Evolutionary conservation across 2,113 vertebrate genomes (phyloP).

Genomic region (Gavialis gangeticus): DNA sequence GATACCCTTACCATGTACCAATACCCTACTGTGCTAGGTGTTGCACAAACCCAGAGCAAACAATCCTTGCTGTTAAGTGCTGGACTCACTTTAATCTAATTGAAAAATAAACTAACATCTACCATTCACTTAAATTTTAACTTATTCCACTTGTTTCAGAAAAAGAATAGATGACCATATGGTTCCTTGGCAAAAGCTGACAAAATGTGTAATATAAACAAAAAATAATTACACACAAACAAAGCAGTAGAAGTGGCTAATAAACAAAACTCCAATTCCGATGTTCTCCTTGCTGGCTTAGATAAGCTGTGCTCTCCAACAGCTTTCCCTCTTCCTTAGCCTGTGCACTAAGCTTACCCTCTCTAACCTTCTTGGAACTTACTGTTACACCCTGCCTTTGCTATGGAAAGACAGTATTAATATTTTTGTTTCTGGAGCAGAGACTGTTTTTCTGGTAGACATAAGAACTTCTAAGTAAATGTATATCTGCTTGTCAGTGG

Average conservation of each 20-base stretch:
- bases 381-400: background rate
- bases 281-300: background rate
- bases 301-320: background rate
- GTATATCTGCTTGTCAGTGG: background rate
- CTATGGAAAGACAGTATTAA: background rate
- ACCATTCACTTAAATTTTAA: background rate
- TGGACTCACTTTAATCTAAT: background rate
- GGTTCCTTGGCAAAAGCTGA: background rate
- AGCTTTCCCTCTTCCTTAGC: background rate
- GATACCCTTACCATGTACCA: background rate
- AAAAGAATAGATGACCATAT: background rate
- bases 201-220: background rate
- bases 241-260: accelerated
- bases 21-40: slow-evolving; percentile 1
- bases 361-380: background rate
- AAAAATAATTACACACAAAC: accelerated
- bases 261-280: background rate
- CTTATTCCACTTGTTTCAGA: background rate
- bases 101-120: background rate
- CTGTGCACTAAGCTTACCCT: background rate
- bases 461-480: background rate
- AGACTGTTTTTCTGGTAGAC: background rate
- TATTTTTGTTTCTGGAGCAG: background rate
- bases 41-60: background rate
- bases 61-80: background rate